Evolutionary conservation across 2,888 invertebrate genomes (phyloP), one percentile per base, ranked within the genome.

Genomic region (Seira musarum): DNA sequence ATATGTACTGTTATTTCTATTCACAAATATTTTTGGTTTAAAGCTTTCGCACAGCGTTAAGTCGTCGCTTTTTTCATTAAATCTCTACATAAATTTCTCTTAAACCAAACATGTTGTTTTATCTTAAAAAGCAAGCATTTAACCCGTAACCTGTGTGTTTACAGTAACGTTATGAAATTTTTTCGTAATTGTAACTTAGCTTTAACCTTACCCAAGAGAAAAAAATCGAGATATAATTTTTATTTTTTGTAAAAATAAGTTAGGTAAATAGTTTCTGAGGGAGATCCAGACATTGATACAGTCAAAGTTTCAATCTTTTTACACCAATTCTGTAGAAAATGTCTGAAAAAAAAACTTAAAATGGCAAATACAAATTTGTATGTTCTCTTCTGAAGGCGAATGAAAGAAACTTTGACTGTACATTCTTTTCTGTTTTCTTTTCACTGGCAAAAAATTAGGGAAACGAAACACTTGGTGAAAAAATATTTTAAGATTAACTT

Each of bases 1-100:
- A n/a, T n/a, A n/a, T n/a, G n/a, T n/a, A n/a, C n/a, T n/a, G n/a
- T n/a, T 30, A 30, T 30, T 30, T 30, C 65, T 72, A 74, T 74
- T 17, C 73, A 74, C 73, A 74, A 64, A 57, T 17, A 53, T 76
- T 69, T 72, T 79, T 79, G 61, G 72, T 66, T 79, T 79, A 72
- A 79, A 79, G 72, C 72, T 61, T 53, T 67, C 66, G 78, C 78
- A 79, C 78, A 79, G 78, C 78, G 72, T 69, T 61, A 77, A 71
- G 66, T 71, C 60, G 49, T 46, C 68, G 49, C 49, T 53, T 17
- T 25, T 65, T 30, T 15, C 24, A 22, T 19, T 8, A n/a, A n/a
- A n/a, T n/a, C 30, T 30, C 30, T 30, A 5, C 3, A 30, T 30
- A 30, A 5, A 30, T 30, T 30, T 30, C 8, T 30, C 8, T 30